phyloP scores from a whole-genome alignment of 2,113 vertebrate genomes.

The Eonycteris spelaea region DNA sequence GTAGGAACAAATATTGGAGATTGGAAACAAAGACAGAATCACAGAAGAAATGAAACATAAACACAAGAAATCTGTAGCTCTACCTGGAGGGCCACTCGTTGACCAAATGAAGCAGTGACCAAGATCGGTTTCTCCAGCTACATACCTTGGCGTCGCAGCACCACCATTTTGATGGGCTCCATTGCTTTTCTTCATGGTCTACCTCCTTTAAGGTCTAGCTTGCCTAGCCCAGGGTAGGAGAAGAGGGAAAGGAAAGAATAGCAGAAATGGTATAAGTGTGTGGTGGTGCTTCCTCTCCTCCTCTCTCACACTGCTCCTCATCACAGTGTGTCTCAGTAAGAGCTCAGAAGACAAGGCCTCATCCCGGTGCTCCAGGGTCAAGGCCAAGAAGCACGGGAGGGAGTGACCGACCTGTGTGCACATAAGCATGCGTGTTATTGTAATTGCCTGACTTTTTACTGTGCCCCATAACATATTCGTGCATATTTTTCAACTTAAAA shows the following conservation, averaged over 20 bases:
- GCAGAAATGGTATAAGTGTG: not conserved
- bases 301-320: not conserved
- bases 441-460: not conserved
- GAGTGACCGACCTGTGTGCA: not conserved
- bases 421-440: too few species aligned
- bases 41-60: not conserved
- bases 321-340: not conserved
- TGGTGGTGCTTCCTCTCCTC: fast-evolving
- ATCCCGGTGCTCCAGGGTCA: not conserved
- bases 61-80: not conserved
- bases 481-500: not conserved
- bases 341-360: not conserved
- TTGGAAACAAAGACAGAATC: not conserved
- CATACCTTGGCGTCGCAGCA: too few species aligned
- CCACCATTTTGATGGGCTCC: too few species aligned
- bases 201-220: not conserved
- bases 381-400: not conserved
- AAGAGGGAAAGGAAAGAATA: too few species aligned
- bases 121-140: not conserved
- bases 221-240: not conserved
- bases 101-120: not conserved
- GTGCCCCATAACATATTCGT: not conserved
- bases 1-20: not conserved
- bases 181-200: too few species aligned
- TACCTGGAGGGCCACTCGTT: fast-evolving